Evolutionary conservation across 1,140 invertebrate genomes (phyloP).

Genomic region (Brachionus koreanus): DNA sequence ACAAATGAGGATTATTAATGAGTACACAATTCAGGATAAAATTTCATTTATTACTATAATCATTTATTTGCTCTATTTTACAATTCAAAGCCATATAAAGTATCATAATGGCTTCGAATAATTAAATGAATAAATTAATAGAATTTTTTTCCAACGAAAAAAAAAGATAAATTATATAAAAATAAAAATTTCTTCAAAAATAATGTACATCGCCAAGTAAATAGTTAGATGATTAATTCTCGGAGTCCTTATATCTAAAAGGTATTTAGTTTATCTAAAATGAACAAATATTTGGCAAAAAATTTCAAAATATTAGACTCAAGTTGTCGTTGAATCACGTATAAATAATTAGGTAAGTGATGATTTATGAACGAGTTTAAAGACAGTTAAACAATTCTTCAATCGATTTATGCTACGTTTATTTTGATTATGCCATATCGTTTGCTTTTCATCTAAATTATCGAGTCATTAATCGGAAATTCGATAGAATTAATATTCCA

Average conservation of each 20-base stretch:
- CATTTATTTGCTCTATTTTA: neutral
- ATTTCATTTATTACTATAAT: constrained; percentile 4
- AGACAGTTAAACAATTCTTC: neutral
- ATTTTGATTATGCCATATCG: neutral
- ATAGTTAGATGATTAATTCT: neutral
- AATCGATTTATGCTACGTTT: constrained; percentile 14
- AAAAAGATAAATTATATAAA: too few species aligned
- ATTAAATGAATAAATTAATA: neutral
- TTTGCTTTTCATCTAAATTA: neutral
- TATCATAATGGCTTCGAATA: neutral
- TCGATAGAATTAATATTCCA: constrained; percentile 1
- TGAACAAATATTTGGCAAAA: neutral
- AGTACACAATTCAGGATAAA: neutral
- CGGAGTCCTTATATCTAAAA: neutral
- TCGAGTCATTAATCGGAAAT: constrained; percentile 36
- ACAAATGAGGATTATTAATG: neutral
- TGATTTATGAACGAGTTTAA: neutral
- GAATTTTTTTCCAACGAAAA: neutral
- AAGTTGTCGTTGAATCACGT: neutral
- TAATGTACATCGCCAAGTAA: neutral
- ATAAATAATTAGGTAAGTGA: neutral
- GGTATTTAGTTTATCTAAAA: neutral
- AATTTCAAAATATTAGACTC: neutral
- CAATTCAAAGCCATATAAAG: neutral
- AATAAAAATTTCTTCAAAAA: too few species aligned